phyloP scores from a whole-genome alignment of 2,888 invertebrate species.

The Himalopsyche kuldschensis region DNA sequence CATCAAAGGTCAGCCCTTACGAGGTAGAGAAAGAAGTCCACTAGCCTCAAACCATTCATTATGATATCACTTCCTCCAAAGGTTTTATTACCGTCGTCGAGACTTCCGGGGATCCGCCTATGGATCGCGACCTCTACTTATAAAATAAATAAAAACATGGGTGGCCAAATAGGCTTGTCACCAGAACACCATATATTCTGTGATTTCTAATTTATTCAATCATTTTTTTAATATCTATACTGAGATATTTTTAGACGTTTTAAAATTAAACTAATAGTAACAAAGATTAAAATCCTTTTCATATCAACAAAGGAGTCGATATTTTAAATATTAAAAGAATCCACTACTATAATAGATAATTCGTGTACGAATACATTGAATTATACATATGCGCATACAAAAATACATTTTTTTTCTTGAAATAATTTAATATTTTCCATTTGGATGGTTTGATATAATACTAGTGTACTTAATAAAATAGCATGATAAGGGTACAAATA shows the following conservation, averaged over 20 bases:
- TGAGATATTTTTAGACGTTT: too few relatives aligned
- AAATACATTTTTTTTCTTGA: too few relatives aligned
- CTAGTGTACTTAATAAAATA: background rate
- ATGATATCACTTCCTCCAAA: slow-evolving; percentile 18
- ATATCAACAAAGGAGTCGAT: too few relatives aligned
- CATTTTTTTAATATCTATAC: too few relatives aligned
- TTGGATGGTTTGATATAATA: background rate
- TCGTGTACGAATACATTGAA: too few relatives aligned
- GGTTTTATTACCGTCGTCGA: slow-evolving; percentile 6
- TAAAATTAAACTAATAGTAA: too few relatives aligned
- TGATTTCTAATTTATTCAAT: background rate
- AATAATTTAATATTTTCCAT: background rate
- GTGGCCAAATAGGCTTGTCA: background rate
- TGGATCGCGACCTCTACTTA: slow-evolving; percentile 1
- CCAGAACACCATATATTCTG: too few relatives aligned
- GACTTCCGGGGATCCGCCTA: slow-evolving; percentile 26
- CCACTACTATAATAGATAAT: too few relatives aligned
- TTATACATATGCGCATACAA: too few relatives aligned
- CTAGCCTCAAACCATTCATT: slow-evolving; percentile 24
- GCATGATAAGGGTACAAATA: background rate
- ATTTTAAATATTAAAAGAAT: too few relatives aligned
- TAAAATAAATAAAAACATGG: background rate
- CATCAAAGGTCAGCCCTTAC: background rate
- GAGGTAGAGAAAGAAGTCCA: background rate
- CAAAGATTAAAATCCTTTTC: too few relatives aligned